These are phyloP conservation scores for Aproaerema taeniolella DNA, from an alignment of 2,888 invertebrate genomes.

Conservation along the genomic window DNA sequence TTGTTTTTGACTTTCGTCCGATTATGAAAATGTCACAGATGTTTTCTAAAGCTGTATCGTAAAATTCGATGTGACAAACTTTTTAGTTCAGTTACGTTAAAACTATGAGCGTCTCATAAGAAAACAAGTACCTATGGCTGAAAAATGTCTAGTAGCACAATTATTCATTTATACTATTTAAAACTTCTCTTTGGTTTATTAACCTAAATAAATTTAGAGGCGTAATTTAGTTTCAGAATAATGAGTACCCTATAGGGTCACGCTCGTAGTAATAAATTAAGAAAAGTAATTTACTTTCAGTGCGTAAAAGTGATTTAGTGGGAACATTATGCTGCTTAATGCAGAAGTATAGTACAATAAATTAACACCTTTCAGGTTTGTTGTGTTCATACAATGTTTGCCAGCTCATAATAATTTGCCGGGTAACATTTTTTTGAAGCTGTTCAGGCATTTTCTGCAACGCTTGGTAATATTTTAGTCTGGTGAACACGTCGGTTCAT, in stretches of 20 bases:
- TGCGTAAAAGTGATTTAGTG: slow-evolving; percentile 48
- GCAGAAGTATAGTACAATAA: slow-evolving; percentile 42
- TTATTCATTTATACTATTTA: too few species aligned
- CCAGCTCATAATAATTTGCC: not conserved
- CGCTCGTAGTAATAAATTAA: slow-evolving; percentile 44
- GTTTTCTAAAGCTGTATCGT: too few species aligned
- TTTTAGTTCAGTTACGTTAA: too few species aligned
- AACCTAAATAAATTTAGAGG: too few species aligned
- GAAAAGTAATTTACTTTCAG: slow-evolving; percentile 38
- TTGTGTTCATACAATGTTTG: slow-evolving; percentile 10
- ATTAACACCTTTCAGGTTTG: slow-evolving; percentile 33
- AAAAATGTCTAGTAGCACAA: too few species aligned
- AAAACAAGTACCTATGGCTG: too few species aligned
- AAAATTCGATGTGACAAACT: too few species aligned
- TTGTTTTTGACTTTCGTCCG: too few species aligned
- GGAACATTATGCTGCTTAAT: slow-evolving; percentile 43
- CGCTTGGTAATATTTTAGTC: not conserved
- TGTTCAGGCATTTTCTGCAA: not conserved
- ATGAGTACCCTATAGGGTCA: not conserved
- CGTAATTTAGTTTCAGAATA: slow-evolving; percentile 4
- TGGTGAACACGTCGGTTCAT: not conserved
- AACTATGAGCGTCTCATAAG: too few species aligned
- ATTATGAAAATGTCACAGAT: too few species aligned
- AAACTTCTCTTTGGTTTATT: too few species aligned
- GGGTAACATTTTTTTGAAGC: slow-evolving; percentile 1